Percentiles rank a stretch among this genome's conserved stretches.
phyloP scores from a whole-genome alignment of 2,797 vertebrate genomes.

The Varecia variegata region DNA sequence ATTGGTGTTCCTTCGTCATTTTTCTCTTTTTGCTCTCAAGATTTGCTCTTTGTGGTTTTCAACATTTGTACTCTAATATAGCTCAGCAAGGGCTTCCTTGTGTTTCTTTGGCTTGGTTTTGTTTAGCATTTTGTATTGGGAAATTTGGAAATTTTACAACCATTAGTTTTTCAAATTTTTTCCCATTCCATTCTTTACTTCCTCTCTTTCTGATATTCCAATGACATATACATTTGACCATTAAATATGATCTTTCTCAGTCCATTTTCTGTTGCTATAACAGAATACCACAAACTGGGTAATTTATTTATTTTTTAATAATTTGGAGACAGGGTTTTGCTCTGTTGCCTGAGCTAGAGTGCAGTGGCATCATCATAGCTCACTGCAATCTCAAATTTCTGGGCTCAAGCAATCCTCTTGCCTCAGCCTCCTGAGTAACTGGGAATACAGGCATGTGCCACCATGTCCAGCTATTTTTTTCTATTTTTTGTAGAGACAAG shows the following conservation, averaged over 20 bases:
- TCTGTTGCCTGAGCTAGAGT: neutral
- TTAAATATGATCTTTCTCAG: neutral
- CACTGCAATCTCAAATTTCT: neutral
- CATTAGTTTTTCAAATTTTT: neutral
- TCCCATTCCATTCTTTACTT: neutral
- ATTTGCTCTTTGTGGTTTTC: neutral
- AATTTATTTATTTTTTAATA: neutral
- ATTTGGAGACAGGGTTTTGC: neutral
- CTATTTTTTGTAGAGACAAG: neutral
- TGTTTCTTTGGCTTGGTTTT: neutral
- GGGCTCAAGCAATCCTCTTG: neutral
- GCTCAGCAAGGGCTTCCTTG: neutral
- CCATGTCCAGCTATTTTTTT: neutral
- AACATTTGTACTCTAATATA: neutral
- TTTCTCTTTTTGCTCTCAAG: neutral
- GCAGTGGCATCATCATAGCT: neutral
- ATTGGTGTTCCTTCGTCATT: neutral
- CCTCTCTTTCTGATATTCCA: neutral
- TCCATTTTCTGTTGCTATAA: neutral
- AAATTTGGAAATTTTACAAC: neutral
- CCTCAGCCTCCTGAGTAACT: neutral
- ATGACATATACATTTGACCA: neutral
- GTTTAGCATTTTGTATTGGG: neutral
- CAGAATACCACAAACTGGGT: neutral
- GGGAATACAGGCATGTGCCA: neutral